Conservation (phyloP, 2,113 vertebrate species). For the Rhabdornis inornatus region DNA sequence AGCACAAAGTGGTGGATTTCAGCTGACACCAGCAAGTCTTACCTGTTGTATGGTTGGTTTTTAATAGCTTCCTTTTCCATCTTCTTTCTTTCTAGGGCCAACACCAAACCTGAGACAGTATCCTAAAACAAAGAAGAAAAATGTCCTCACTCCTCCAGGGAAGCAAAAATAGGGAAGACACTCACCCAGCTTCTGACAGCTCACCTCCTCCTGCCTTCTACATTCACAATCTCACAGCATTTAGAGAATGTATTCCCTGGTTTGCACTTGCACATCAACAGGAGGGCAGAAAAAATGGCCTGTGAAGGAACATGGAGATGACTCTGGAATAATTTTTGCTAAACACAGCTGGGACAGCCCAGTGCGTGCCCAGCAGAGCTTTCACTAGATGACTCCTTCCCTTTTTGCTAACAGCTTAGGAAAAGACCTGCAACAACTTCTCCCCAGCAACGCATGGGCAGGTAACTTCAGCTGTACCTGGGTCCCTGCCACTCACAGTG, state of each 20-base stretch:
- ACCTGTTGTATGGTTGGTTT: background rate
- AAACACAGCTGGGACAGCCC: background rate
- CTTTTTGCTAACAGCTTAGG: background rate
- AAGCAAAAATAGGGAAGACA: background rate
- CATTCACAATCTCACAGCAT: background rate
- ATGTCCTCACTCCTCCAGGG: background rate
- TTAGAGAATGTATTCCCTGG: background rate
- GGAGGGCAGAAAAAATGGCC: background rate
- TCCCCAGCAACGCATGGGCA: background rate
- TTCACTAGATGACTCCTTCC: background rate
- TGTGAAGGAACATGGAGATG: background rate
- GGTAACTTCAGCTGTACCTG: background rate
- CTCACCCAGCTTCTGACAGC: background rate
- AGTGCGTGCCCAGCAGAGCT: background rate
- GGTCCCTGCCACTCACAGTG: background rate
- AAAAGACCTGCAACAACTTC: background rate
- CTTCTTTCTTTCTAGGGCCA: conserved; percentile 13
- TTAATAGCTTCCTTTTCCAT: background rate
- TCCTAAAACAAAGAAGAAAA: background rate
- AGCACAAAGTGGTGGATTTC: background rate
- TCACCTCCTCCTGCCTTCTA: background rate
- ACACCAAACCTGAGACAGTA: background rate
- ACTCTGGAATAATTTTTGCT: background rate
- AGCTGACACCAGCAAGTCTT: background rate
- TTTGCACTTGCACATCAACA: background rate